phyloP scores from a whole-genome alignment of 2,113 vertebrate genomes.

The Dicrurus megarhynchus region DNA sequence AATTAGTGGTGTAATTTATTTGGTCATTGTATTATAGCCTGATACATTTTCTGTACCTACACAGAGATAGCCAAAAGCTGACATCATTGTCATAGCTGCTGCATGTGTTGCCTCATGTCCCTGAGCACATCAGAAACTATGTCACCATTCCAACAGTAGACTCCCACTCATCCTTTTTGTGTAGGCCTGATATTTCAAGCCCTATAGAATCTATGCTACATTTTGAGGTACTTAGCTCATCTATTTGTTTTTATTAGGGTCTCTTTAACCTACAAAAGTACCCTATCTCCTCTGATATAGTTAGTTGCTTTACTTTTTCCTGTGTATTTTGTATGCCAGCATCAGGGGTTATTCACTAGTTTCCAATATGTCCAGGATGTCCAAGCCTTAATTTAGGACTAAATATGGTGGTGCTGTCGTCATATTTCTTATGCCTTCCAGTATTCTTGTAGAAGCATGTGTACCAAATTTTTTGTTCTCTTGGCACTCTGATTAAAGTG shows the following conservation, averaged over 20 bases:
- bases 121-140: background rate
- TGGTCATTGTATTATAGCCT: background rate
- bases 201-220: background rate
- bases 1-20: background rate
- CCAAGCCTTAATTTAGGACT: background rate
- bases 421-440: background rate
- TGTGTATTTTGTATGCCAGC: background rate
- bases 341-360: background rate
- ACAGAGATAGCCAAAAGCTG: background rate
- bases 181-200: background rate
- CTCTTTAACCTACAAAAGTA: background rate
- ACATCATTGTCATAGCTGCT: background rate
- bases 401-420: fast-evolving
- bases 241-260: background rate
- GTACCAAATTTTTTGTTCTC: background rate
- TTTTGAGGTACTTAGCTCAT: background rate
- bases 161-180: background rate
- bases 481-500: background rate
- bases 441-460: background rate
- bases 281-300: background rate
- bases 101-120: background rate
- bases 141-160: background rate
- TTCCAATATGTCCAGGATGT: background rate
- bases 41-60: background rate
- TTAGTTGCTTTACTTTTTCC: background rate